Conservation (phyloP, 2,797 vertebrate genomes). For the Thaleichthys pacificus region DNA sequence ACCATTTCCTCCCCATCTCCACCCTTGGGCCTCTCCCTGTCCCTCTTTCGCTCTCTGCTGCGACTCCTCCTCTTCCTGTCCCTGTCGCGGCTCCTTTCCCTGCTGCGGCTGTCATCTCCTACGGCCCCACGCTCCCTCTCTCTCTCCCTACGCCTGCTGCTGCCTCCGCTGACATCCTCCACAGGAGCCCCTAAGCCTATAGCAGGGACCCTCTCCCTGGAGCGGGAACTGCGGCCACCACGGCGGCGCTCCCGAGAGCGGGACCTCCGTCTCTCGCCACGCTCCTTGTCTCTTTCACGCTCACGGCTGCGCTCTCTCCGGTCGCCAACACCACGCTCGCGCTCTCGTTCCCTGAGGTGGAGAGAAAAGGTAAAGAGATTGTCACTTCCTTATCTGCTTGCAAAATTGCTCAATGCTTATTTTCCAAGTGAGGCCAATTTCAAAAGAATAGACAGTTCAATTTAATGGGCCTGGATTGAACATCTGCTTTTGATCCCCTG, state of each 20-base stretch:
- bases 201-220: conserved; percentile 65
- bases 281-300: conserved; percentile 82
- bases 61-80: conserved; percentile 76
- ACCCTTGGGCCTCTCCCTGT: conserved; percentile 82
- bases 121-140: conserved; percentile 45
- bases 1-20: conserved; percentile 65
- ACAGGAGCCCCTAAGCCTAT: conserved; percentile 43
- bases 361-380: not conserved
- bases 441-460: too few species aligned
- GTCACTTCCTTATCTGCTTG: not conserved
- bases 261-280: conserved; percentile 75
- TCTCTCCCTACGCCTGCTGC: conserved; percentile 68
- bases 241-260: conserved; percentile 77
- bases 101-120: conserved; percentile 66
- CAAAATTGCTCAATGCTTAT: too few species aligned
- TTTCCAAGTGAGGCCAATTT: too few species aligned
- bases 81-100: conserved; percentile 77
- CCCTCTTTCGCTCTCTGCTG: conserved; percentile 74
- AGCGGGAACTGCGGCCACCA: conserved; percentile 62
- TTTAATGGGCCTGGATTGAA: too few species aligned
- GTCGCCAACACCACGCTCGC: conserved; percentile 72
- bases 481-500: not conserved
- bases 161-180: conserved; percentile 45
- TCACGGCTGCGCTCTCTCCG: conserved; percentile 83
- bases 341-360: conserved; percentile 40